Evolutionary conservation across 2,888 invertebrate genomes (phyloP), one percentile per base, ranked within the genome.

Genomic region (Dynastes hyllus): DNA sequence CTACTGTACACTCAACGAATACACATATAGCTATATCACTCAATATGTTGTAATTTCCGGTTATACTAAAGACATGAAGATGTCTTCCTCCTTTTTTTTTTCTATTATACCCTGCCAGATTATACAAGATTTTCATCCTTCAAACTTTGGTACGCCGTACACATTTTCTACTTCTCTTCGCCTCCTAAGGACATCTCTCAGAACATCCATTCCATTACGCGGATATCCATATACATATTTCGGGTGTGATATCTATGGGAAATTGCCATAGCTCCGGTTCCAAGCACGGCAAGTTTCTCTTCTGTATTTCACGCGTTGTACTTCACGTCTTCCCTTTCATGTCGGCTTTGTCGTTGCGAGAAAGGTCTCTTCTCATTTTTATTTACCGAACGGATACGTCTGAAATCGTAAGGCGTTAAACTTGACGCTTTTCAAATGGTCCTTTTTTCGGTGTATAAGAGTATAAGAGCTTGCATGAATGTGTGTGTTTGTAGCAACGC

Each of bases 41-140:
- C 16, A 16, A 16, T 16, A 16, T 16, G 16, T 45, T 45, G 45
- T 63, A 76, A 76, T 76, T 63, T 76, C 76, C 76, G 65, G 50
- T 76, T 76, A 76, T 76, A 63, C 45, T 76, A 63, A 76, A 76
- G n/a, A 61, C 76, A 76, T 76, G 65, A 76, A 76, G 61, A 13
- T 45, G 45, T 45, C 51, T 50, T 9, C 13, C n/a, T 40, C 29
- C 2, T 27, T 50, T 22, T 16, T 50, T 37, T 29, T 53, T 29
- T 37, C 32, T 67, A 70, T 22, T 51, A 45, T 22, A 16, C 22
- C 70, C 29, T 75, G 4, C 61, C 13, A 29, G 40, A 61, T 37
- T 63, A 37, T 27, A 11, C 61, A 6, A 29, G 40, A 45, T 37
- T 63, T 63, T 13, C 50, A 37, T 29, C 37, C 61, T 45, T 45